Conservation (phyloP, 2,888 invertebrate species). For the Eulithis testata region DNA sequence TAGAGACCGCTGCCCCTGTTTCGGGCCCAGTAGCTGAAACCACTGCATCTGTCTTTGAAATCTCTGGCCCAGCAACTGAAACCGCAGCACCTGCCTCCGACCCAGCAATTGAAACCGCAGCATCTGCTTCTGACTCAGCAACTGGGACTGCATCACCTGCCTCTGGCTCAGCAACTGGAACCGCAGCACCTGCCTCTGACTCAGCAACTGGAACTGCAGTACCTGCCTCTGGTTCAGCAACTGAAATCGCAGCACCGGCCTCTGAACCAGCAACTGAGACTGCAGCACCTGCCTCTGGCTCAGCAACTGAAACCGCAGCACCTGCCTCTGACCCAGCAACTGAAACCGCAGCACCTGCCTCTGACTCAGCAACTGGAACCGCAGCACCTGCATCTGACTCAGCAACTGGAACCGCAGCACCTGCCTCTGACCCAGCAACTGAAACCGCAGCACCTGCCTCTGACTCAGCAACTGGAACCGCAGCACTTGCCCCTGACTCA, state of each 20-base stretch:
- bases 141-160: not conserved
- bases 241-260: not conserved
- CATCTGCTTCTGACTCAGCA: constrained; percentile 3
- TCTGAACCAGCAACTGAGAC: not conserved
- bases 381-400: constrained; percentile 11
- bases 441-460: not conserved
- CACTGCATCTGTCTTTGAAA: constrained; percentile 14
- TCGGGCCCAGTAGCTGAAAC: not conserved
- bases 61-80: constrained; percentile 10
- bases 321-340: constrained; percentile 5
- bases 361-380: constrained; percentile 1
- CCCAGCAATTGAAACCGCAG: constrained; percentile 10
- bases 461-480: constrained; percentile 7
- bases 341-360: not conserved
- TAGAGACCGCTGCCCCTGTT: not conserved
- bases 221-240: not conserved
- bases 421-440: constrained; percentile 14
- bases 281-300: not conserved
- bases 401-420: constrained; percentile 17
- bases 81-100: constrained; percentile 6
- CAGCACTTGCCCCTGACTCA: not conserved
- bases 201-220: not conserved
- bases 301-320: constrained; percentile 4
- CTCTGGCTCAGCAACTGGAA: not conserved
- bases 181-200: not conserved